Base-by-base conservation (phyloP, 2,113 vertebrate species). In the Halichoerus grypus region DNA sequence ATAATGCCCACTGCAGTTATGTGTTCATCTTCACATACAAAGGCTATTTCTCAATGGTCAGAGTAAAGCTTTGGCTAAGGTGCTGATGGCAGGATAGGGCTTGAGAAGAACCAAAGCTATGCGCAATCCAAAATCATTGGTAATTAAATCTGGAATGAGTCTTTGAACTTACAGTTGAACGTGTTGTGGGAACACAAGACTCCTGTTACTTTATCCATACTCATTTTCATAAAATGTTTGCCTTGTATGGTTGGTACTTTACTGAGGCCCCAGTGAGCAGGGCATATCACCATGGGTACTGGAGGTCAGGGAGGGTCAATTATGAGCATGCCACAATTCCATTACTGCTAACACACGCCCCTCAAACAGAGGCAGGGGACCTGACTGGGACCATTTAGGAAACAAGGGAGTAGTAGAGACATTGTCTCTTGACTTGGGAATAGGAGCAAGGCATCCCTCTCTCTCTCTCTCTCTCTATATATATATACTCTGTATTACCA, bases 1-100 rank as follows among this genome's bases (percentile, higher is more conserved):
- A 93, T 36, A 74, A 97, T 87, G 14, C 15, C 19, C 59, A 77
- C n/a, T 59, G 69, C n/a, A 84, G 67, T 33, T 65, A 26, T 55
- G 33, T 7, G 26, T 84, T 88, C 28, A 1, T 79, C 69, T 13
- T 51, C 76, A 91, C 51, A 61, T 51, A 87, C 83, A 94, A 91
- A 92, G 74, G 19, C 79, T 85, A 59, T 19, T 96, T 94, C 94
- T 93, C 74, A 95, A 46, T 26, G 79, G 80, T 94, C 46, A 84
- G 89, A 83, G 26, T 15, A 55, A 81, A 89, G 55, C 16, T 80
- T 83, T 80, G 42, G n/a, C 72, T 92, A 53, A 72, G 67, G 5
- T 53, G 21, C n/a, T 79, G 61, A 69, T 71, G 94, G 61, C 39
- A 89, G 67, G 63, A 74, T 0, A 46, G 61, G 36, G 53, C 59